A percentile compares a stretch with the other conserved stretches of the same genome.
These are phyloP conservation scores for Cinclus cinclus DNA, from an alignment of 2,113 vertebrate species.

Conservation along the genomic window DNA sequence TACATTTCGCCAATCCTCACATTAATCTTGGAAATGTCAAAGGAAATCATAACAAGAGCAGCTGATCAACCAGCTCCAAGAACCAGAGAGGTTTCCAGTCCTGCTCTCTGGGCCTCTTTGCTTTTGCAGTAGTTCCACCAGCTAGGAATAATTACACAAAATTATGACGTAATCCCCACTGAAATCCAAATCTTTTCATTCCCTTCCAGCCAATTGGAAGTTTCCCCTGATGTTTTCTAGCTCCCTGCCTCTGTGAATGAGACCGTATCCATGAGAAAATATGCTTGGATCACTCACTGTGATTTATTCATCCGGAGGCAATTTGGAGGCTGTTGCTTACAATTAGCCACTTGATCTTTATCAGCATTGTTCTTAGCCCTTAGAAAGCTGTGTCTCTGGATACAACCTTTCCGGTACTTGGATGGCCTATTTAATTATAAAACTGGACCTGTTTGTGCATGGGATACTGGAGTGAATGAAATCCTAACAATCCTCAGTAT, in stretches of 20 bases:
- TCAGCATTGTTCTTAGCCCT: constrained; percentile 72
- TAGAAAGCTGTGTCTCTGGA: constrained; percentile 64
- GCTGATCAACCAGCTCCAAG: not conserved
- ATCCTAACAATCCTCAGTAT: not conserved
- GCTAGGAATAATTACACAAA: constrained; percentile 58
- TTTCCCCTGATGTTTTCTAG: constrained; percentile 54
- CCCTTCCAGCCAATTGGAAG: constrained; percentile 68
- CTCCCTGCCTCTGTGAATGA: constrained; percentile 66
- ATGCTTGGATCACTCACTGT: constrained; percentile 73
- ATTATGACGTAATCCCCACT: constrained; percentile 46
- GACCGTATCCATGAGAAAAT: constrained; percentile 71
- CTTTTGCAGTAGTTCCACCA: constrained; percentile 34
- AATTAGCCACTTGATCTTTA: constrained; percentile 80
- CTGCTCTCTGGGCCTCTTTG: not conserved
- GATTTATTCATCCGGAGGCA: constrained; percentile 74
- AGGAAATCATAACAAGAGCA: not conserved
- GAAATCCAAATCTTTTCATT: constrained; percentile 69
- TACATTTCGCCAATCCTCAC: not conserved
- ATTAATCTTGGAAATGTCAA: not conserved
- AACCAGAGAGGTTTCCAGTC: not conserved
- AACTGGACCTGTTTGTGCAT: constrained; percentile 24
- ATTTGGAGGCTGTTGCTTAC: constrained; percentile 72
- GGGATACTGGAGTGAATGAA: constrained; percentile 12
- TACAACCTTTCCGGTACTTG: constrained; percentile 66
- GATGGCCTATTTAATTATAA: constrained; percentile 69